Evolutionary conservation across 2,797 vertebrate species (phyloP).

Genomic region (Syndactyla subalaris): DNA sequence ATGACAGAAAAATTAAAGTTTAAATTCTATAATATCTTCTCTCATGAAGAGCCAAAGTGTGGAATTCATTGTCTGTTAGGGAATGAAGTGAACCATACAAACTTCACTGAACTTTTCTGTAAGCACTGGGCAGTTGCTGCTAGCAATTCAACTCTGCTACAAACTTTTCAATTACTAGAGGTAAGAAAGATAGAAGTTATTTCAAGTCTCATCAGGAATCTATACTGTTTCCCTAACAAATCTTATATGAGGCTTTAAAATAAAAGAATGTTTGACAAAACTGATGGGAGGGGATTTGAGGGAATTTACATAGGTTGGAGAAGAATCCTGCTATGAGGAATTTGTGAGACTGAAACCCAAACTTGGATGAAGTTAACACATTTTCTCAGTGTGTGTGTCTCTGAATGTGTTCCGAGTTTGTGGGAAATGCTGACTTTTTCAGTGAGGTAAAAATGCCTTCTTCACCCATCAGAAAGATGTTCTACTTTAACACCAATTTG

Average conservation of each 20-base stretch:
- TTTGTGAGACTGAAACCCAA: background rate
- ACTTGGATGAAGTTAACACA: background rate
- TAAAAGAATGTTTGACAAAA: background rate
- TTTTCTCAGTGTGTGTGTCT: background rate
- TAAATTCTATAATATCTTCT: background rate
- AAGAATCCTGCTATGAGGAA: background rate
- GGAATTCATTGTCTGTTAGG: background rate
- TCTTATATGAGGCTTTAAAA: background rate
- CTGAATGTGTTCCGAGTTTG: background rate
- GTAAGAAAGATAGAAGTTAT: background rate
- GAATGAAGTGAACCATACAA: background rate
- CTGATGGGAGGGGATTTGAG: background rate
- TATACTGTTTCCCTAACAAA: background rate
- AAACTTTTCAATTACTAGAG: background rate
- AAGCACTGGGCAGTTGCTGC: background rate
- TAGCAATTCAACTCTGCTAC: background rate
- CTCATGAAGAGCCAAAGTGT: background rate
- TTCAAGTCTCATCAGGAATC: background rate
- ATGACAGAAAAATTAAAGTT: background rate
- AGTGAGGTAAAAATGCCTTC: background rate
- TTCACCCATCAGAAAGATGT: background rate
- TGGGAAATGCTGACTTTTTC: background rate
- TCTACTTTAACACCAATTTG: background rate
- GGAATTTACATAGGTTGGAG: background rate
- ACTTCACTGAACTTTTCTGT: background rate